Conservation (phyloP, 1,140 invertebrate genomes). For the Brachionus rubens region DNA sequence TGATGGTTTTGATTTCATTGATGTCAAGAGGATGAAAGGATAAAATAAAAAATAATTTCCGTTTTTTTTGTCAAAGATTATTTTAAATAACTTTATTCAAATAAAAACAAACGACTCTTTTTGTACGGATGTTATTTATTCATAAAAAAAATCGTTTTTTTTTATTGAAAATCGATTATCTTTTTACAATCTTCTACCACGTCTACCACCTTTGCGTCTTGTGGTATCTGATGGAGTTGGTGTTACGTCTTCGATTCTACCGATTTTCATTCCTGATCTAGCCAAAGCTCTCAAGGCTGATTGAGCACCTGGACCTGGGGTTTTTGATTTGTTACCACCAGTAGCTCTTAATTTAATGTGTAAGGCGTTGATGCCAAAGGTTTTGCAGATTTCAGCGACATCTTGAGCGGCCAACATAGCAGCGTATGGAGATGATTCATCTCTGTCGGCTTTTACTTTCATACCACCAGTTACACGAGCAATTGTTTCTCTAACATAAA, state of each 20-base stretch:
- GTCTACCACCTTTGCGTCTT: constrained; percentile 96
- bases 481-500: constrained; percentile 83
- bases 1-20: background rate
- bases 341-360: constrained; percentile 97
- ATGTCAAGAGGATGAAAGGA: constrained; percentile 1
- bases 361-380: constrained; percentile 88
- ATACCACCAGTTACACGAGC: constrained; percentile 97
- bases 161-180: constrained; percentile 12
- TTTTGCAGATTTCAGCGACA: constrained; percentile 97
- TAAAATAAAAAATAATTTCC: background rate
- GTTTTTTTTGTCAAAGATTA: background rate
- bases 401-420: constrained; percentile 99
- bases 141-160: constrained; percentile 18
- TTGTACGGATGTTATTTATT: background rate
- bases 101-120: constrained; percentile 27
- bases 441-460: constrained; percentile 99
- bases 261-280: constrained; percentile 98
- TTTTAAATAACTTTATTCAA: constrained; percentile 25
- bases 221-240: constrained; percentile 98
- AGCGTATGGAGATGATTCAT: constrained; percentile 98
- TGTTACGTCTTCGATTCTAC: constrained; percentile 96
- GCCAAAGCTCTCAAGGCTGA: constrained; percentile 93
- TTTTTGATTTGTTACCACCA: constrained; percentile 78
- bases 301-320: constrained; percentile 88
- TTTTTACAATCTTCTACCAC: constrained; percentile 92